Evolutionary conservation across 92 coral and sea anemone species (phyloP).

Genomic region (Epizoanthus stellaris): DNA sequence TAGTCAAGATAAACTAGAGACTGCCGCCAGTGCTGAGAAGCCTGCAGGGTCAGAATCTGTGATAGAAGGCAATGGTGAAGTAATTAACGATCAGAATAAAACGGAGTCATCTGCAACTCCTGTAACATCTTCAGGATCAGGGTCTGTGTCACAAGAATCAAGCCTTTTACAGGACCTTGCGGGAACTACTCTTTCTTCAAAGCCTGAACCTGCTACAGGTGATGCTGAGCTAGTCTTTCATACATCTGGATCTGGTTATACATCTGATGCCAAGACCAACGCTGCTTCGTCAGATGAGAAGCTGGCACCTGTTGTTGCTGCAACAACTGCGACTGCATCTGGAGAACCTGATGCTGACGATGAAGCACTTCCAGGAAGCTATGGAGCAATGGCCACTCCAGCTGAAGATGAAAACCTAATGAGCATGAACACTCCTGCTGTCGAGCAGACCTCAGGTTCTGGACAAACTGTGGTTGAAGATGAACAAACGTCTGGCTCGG

Average conservation of each 20-base stretch:
- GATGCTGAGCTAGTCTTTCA: not conserved
- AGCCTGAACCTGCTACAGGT: not conserved
- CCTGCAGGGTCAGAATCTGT: not conserved
- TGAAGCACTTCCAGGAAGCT: conserved; percentile 49
- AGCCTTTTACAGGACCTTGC: conserved; percentile 12
- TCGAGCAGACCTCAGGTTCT: not conserved
- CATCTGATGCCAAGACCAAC: not conserved
- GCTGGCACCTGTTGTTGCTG: not conserved
- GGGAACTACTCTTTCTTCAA: not conserved
- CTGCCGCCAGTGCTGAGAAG: conserved; percentile 27
- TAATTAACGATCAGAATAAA: not conserved
- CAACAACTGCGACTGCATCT: not conserved
- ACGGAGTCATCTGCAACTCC: not conserved
- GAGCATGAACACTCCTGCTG: conserved; percentile 31
- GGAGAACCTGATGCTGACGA: conserved; percentile 18
- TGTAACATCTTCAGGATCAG: conserved; percentile 17
- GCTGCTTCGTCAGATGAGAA: not conserved
- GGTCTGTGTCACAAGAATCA: not conserved
- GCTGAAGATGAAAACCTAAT: conserved; percentile 25
- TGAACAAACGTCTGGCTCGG: conserved; percentile 55
- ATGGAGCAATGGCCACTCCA: conserved; percentile 37
- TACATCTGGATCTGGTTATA: conserved; percentile 2
- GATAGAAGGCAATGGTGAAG: not conserved
- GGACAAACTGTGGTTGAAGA: conserved; percentile 9
- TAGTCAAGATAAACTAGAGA: conserved; percentile 68